Evolutionary conservation across 2,113 vertebrate species (phyloP).

Genomic region (Lichenostomus cassidix): DNA sequence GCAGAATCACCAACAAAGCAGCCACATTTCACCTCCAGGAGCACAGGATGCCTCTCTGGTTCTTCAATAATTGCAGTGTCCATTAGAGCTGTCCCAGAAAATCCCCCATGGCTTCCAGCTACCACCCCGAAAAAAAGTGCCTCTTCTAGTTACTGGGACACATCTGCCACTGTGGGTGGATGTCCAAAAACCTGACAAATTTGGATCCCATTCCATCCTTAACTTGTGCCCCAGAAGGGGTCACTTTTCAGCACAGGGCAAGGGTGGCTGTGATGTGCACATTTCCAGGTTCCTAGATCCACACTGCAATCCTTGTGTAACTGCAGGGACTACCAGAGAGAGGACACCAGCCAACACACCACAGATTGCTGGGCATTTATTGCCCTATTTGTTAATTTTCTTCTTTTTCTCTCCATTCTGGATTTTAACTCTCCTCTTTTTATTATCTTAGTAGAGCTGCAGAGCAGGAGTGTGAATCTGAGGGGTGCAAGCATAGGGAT

Average conservation of each 20-base stretch:
- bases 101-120: background rate
- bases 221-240: background rate
- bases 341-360: background rate
- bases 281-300: background rate
- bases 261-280: background rate
- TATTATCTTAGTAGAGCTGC: background rate
- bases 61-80: background rate
- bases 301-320: background rate
- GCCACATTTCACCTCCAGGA: background rate
- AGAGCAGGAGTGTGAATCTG: rapidly evolving
- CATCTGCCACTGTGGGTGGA: background rate
- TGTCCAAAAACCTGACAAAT: rapidly evolving
- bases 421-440: background rate
- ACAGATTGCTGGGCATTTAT: background rate
- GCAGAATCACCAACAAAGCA: background rate
- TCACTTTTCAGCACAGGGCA: background rate
- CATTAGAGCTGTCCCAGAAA: background rate
- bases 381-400: background rate
- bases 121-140: rapidly evolving
- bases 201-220: background rate
- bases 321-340: background rate
- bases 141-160: background rate
- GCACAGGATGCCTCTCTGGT: background rate
- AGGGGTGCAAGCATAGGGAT: background rate
- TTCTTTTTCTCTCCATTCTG: background rate